These are phyloP conservation scores for Ectropis grisescens DNA, from an alignment of 1,140 invertebrate genomes.

Conservation along the genomic window DNA sequence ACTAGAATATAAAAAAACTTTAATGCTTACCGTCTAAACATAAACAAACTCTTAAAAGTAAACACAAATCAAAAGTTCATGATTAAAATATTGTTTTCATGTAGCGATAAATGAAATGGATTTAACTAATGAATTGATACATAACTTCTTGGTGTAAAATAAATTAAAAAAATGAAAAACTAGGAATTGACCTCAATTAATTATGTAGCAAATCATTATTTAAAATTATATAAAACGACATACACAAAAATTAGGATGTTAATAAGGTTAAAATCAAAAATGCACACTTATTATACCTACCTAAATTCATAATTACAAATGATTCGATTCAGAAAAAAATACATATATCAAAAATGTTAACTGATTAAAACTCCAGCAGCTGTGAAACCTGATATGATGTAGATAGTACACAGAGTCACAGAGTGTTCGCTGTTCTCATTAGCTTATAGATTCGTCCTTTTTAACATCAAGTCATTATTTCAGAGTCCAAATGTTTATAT, in stretches of 20 bases:
- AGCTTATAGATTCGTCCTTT: too few relatives aligned
- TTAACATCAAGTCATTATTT: too few relatives aligned
- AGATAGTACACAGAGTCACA: too few relatives aligned
- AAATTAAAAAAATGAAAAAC: too few relatives aligned
- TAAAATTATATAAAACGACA: slow-evolving; percentile 29
- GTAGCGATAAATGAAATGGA: too few relatives aligned
- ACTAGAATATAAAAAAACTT: too few relatives aligned
- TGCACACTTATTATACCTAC: slow-evolving; percentile 39
- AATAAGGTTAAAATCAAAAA: slow-evolving; percentile 65
- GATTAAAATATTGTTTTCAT: slow-evolving; percentile 55
- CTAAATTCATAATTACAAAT: slow-evolving; percentile 31
- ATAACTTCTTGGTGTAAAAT: slow-evolving; percentile 30
- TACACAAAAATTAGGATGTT: slow-evolving; percentile 56
- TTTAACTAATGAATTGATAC: slow-evolving; percentile 41
- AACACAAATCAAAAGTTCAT: slow-evolving; percentile 56
- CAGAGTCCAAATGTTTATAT: too few relatives aligned
- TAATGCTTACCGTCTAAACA: too few relatives aligned
- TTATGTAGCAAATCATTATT: slow-evolving; percentile 25
- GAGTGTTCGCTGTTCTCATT: too few relatives aligned
- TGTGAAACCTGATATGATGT: too few relatives aligned
- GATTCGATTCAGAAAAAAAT: too few relatives aligned
- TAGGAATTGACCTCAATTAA: too few relatives aligned
- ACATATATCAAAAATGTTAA: slow-evolving; percentile 33
- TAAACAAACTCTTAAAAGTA: slow-evolving; percentile 58
- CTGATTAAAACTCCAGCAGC: slow-evolving; percentile 53